Evolutionary conservation across 2,888 invertebrate species (phyloP).

Genomic region (Fissipunctia ypsillon): DNA sequence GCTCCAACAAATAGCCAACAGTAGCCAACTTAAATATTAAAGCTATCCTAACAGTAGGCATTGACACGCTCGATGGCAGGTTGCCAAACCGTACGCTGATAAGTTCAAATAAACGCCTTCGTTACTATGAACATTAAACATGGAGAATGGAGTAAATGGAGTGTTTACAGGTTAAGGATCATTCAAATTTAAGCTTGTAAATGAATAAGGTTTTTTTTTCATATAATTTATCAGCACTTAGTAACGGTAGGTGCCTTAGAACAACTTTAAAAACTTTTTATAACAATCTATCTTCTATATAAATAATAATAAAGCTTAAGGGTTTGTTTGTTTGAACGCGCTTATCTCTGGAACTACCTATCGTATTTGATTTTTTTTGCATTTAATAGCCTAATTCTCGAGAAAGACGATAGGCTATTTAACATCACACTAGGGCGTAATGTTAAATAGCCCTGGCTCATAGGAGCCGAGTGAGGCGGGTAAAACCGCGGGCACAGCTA

Average conservation of each 20-base stretch:
- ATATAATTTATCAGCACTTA: neutral
- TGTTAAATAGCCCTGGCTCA: too few species aligned
- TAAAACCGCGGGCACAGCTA: too few species aligned
- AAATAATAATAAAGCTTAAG: too few species aligned
- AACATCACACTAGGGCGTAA: too few species aligned
- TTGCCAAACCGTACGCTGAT: slow-evolving; percentile 60
- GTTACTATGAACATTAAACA: slow-evolving; percentile 37
- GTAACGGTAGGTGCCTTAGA: neutral
- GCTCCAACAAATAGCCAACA: slow-evolving; percentile 33
- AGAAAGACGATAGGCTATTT: too few species aligned
- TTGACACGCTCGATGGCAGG: slow-evolving; percentile 59
- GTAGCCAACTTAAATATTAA: slow-evolving; percentile 62
- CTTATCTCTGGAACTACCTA: too few species aligned
- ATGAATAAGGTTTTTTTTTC: neutral
- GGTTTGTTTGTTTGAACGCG: too few species aligned
- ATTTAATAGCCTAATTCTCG: too few species aligned
- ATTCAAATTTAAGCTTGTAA: neutral
- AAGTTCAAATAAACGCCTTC: slow-evolving; percentile 62
- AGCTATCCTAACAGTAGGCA: slow-evolving; percentile 50
- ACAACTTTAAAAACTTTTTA: neutral
- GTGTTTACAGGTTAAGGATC: neutral
- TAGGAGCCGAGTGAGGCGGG: too few species aligned
- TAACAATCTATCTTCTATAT: too few species aligned
- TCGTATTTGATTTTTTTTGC: too few species aligned
- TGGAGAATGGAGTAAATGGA: slow-evolving; percentile 18